Conservation (phyloP, 2,113 vertebrate genomes). For the Gallinago undulata region DNA sequence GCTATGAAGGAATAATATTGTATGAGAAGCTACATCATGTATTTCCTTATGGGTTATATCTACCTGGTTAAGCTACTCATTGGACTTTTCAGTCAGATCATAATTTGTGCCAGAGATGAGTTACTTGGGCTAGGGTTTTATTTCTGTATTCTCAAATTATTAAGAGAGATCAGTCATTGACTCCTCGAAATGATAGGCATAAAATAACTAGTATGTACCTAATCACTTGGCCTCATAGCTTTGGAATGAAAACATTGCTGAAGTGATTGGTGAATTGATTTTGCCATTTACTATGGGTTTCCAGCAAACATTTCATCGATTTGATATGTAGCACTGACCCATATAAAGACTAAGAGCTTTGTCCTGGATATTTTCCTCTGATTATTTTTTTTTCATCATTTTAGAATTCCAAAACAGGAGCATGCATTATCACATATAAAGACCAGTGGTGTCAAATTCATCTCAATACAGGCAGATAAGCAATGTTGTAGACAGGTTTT, state of each 20-base stretch:
- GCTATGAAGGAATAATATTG: background rate
- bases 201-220: conserved; percentile 58
- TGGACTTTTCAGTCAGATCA: background rate
- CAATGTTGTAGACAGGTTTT: conserved; percentile 1
- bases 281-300: conserved; percentile 72
- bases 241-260: conserved; percentile 65
- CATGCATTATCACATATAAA: conserved; percentile 13
- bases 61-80: background rate
- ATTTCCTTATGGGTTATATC: background rate
- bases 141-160: background rate
- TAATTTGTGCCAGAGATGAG: background rate
- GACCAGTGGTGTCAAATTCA: conserved; percentile 11
- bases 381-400: background rate
- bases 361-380: conserved; percentile 55
- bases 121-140: background rate
- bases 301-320: conserved; percentile 72
- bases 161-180: background rate
- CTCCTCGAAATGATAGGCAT: conserved; percentile 62
- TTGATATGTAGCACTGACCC: conserved; percentile 68
- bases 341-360: conserved; percentile 54
- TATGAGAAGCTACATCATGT: background rate
- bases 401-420: conserved; percentile 6
- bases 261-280: conserved; percentile 74
- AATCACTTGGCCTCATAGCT: conserved; percentile 59
- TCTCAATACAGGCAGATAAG: conserved; percentile 20